A percentile compares a stretch with the other conserved stretches of the same genome.
Evolutionary conservation across 2,113 vertebrate genomes (phyloP).

Genomic region (Otolemur garnettii): DNA sequence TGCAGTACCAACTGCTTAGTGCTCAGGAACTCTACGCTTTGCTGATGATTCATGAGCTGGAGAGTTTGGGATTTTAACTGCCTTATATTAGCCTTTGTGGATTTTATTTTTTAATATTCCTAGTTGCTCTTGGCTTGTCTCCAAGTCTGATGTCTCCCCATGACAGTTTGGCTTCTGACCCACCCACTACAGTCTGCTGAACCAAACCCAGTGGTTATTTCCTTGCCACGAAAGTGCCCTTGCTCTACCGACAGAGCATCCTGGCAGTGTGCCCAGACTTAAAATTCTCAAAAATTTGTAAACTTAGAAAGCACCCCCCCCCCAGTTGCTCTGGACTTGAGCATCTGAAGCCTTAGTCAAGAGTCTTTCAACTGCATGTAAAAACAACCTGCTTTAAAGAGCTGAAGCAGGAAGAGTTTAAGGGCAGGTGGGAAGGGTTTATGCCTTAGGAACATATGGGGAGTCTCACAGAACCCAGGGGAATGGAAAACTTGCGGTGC

Average conservation of each 20-base stretch:
- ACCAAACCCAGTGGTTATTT: not conserved
- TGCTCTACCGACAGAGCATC: not conserved
- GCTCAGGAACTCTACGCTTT: not conserved
- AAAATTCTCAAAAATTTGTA: constrained; percentile 38
- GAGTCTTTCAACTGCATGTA: not conserved
- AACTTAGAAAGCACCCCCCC: constrained; percentile 33
- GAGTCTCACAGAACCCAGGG: not conserved
- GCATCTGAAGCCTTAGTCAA: not conserved
- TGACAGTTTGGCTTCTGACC: not conserved
- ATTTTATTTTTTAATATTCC: not conserved
- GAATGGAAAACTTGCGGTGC: accelerated
- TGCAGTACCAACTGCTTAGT: not conserved
- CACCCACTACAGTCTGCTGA: not conserved
- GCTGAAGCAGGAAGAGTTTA: not conserved
- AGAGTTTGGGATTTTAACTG: constrained; percentile 54
- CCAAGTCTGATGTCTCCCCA: not conserved
- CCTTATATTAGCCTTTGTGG: not conserved
- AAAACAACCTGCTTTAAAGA: not conserved
- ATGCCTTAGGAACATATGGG: not conserved
- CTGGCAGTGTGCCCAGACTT: constrained; percentile 69
- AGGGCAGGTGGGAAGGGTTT: not conserved
- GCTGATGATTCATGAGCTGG: constrained; percentile 39
- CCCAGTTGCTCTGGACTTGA: constrained; percentile 1
- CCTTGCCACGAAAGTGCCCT: not conserved
- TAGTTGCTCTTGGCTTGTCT: not conserved